Evolutionary conservation across 2,797 vertebrate species (phyloP), one percentile per base, ranked within the genome.

Genomic region (Myotis planiceps): DNA sequence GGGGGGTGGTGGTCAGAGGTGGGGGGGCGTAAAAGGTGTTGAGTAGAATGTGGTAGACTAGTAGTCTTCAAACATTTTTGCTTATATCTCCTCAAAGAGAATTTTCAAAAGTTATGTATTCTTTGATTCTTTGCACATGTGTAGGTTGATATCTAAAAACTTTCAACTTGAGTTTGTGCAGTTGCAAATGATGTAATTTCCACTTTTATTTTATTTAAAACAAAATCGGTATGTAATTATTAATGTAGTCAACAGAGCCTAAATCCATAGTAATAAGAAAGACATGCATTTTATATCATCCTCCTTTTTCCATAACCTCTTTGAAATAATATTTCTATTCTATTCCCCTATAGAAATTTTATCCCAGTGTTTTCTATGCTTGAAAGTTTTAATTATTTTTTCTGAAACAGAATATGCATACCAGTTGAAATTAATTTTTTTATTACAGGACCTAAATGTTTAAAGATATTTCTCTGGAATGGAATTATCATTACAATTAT

Each of bases 351-450:
- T 34, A 55, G n/a, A 90, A 92, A 90, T 65, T 72, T 90, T 92
- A 88, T 78, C 6, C 49, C 68, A 68, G 58, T 88, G 16, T 90
- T 68, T 78, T 74, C 65, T 80, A 2, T 85, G 49, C 21, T 86
- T 93, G 49, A 90, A 92, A 94, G 19, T 65, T 29, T 83, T 71
- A 86, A 92, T 32, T 93, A 37, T 74, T 60, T 78, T 78, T 95
- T 96, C 55, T 88, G 29, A 65, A 87, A 66, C 21, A 84, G 87
- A 37, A 42, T 27, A 79, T 9, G 18, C 10, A 37, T 71, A 45
- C 37, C 88, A 82, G 69, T 45, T 88, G 27, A 83, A 89, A 84
- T 65, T 76, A 53, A 47, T 27, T 88, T 88, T 94, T 60, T 95
- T 27, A 81, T 4, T 60, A 25, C 27, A 88, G 45, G 27, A 88